Base-by-base conservation (phyloP, 2,888 invertebrate genomes). In the Monopis laevigella region DNA sequence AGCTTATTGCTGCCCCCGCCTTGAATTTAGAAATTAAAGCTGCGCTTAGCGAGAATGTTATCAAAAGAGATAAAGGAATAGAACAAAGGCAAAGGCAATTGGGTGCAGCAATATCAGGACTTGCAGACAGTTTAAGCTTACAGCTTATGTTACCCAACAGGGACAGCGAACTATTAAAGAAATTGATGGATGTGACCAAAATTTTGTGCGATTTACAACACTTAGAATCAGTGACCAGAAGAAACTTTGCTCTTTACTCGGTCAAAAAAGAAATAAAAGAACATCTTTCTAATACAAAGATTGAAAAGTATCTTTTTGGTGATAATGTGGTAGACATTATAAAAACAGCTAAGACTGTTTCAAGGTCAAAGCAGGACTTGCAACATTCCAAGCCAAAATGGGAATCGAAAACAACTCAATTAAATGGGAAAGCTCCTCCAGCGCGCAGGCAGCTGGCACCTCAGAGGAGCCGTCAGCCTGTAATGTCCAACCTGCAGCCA, bases 81-180 rank as follows among this genome's bases (percentile, higher is more conserved):
- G 49, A 50, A 29, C 3, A n/a, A 2, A 49, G 44, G 45, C 55
- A 55, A 43, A 51, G 47, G 28, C 51, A 50, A 21, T 5, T 51
- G 2, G 42, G 47, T 4, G 26, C 39, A 2, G 51, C 48, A 4
- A 45, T 51, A 2, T 29, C 52, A 0, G 43, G 47, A 18, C 14
- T 51, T 7, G 43, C 46, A 7, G 38, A 48, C 13, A 46, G 45
- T 2, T 13, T 50, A 3, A 49, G 43, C 2, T 28, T 6, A 0
- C 5, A 47, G 1, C 6, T 51, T 2, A 17, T 42, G 8, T 11
- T 18, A 7, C 35, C 44, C 12, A 30, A 41, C 1, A 45, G 41
- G 17, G 24, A 48, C 17, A 35, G 41, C 3, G 12, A 7, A 0
- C 12, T 18, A 1, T 2, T 45, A 2, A 42, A 45, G 16, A n/a